Base-by-base conservation (phyloP, 2,888 invertebrate species). In the Pammene fasciana region DNA sequence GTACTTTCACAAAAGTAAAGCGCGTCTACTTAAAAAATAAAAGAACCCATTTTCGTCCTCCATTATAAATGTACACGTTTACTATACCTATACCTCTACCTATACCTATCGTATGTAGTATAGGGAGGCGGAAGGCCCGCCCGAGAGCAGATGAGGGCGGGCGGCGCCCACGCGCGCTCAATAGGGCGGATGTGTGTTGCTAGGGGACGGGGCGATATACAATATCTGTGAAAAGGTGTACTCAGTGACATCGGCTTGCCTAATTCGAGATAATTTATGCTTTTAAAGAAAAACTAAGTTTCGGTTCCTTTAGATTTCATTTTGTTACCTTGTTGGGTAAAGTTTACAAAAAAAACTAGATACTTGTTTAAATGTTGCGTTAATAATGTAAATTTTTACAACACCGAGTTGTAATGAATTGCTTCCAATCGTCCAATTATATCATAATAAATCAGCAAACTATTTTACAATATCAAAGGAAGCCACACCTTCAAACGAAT, bases 141-240 rank as follows among this genome's bases (percentile, higher is more conserved):
- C 50, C 56, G 68, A 70, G 70, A 72, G 71, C 71, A 73, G 73
- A 79, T 78, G 76, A 75, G 52, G 75, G 74, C 75, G 76, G 77
- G 78, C 80, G 76, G 73, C 75, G 74, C 76, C 77, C 75, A 70
- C 60, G 74, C 57, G 75, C 71, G 48, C 61, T 65, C 71, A 75
- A 75, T 13, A 73, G 45, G 16, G 16, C 71, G 50, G 50, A 75
- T 73, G 71, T 75, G 67, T 34, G 60, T 38, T 56, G 52, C 59
- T 16, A 65, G 65, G 65, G 38, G 38, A 50, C 45, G 14, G 36
- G 14, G 14, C 5, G 34, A 11, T 55, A 52, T 52, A 62, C 41
- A 48, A 62, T 26, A n/a, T 41, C 36, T 26, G 45, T 18, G 13
- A 3, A 56, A 26, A 54, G 26, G 43, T 46, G 8, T 8, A 16